Percentiles rank a stretch among this genome's conserved stretches.
phyloP scores from a whole-genome alignment of 2,888 invertebrate species.

The Patella depressa region DNA sequence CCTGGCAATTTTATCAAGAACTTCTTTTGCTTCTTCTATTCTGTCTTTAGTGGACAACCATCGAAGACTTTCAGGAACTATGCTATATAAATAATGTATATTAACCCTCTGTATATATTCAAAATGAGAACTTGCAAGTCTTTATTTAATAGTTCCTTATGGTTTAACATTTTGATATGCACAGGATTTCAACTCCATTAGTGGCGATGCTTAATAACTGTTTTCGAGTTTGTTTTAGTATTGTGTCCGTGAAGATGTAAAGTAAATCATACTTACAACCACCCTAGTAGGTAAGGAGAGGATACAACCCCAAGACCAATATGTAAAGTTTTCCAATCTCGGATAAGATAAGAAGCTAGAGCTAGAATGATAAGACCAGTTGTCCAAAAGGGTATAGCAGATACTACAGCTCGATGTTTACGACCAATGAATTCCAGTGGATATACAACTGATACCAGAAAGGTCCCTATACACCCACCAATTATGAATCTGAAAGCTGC shows the following conservation, averaged over 20 bases:
- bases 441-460: slow-evolving; percentile 30
- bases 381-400: slow-evolving; percentile 20
- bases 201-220: no score
- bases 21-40: slow-evolving; percentile 32
- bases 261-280: slow-evolving; percentile 16
- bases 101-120: no score
- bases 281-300: slow-evolving; percentile 16
- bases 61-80: slow-evolving; percentile 46
- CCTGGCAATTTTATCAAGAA: slow-evolving; percentile 31
- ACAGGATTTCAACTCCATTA: no score
- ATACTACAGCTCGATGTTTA: slow-evolving; percentile 19
- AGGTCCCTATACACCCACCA: slow-evolving; percentile 36
- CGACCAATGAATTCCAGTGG: slow-evolving; percentile 25
- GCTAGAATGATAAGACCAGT: slow-evolving; percentile 17
- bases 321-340: slow-evolving; percentile 25
- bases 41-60: slow-evolving; percentile 43
- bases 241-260: no score
- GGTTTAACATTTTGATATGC: no score
- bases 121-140: no score
- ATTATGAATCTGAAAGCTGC: slow-evolving; percentile 42
- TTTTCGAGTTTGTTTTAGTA: no score
- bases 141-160: no score
- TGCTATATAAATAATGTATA: slow-evolving; percentile 25
- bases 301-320: slow-evolving; percentile 17
- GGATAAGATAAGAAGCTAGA: slow-evolving; percentile 15